phyloP scores from a whole-genome alignment of 2,888 invertebrate genomes.

The Orgyia antiqua region DNA sequence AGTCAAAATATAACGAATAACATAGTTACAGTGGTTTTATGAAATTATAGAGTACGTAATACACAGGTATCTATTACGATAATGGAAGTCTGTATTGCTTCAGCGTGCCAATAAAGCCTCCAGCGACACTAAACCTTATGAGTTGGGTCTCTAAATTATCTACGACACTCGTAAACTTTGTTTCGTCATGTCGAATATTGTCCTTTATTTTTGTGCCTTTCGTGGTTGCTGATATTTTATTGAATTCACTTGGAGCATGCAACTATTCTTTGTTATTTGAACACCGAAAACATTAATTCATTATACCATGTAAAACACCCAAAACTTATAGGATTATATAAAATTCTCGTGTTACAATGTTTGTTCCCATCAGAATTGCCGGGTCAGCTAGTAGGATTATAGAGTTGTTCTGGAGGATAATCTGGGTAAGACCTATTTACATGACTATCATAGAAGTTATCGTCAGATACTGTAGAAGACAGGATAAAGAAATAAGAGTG shows the following conservation, averaged over 20 bases:
- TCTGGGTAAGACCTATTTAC: no score
- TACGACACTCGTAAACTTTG: conserved; percentile 32
- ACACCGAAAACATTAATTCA: no score
- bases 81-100: conserved; percentile 29
- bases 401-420: no score
- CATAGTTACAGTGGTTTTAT: neutral
- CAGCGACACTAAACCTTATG: conserved; percentile 29
- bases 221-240: conserved; percentile 23
- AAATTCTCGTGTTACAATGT: neutral
- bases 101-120: conserved; percentile 31
- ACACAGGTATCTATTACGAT: conserved; percentile 26
- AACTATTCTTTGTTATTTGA: conserved; percentile 5
- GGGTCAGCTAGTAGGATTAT: no score
- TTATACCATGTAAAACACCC: no score
- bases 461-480: no score
- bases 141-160: conserved; percentile 31
- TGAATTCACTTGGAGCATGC: conserved; percentile 17
- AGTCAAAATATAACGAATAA: neutral
- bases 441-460: no score
- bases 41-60: conserved; percentile 10
- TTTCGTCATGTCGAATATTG: conserved; percentile 29
- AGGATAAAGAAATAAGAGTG: no score
- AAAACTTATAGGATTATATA: no score
- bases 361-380: no score
- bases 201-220: conserved; percentile 23